phyloP scores from a whole-genome alignment of 1,140 invertebrate genomes.

The Myzus persicae region DNA sequence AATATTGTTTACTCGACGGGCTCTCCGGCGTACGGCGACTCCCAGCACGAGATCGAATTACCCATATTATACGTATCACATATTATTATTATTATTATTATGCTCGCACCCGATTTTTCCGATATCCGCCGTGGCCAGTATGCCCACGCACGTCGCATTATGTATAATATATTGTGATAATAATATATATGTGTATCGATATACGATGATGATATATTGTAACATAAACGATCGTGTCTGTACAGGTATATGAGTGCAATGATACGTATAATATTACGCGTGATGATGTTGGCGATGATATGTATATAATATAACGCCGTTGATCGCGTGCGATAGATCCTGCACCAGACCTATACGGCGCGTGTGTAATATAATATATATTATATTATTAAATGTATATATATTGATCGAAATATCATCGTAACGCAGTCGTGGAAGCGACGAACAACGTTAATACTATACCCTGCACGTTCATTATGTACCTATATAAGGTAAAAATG shows the following conservation, averaged over 20 bases:
- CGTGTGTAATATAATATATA: too few relatives aligned
- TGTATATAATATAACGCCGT: background rate
- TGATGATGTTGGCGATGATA: background rate
- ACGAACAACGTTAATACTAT: too few relatives aligned
- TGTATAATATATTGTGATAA: background rate
- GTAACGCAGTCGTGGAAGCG: too few relatives aligned
- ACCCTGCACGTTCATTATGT: too few relatives aligned
- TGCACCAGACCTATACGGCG: too few relatives aligned
- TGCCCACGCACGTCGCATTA: background rate
- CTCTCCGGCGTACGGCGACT: background rate
- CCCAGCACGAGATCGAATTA: constrained; percentile 9
- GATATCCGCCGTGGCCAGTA: background rate
- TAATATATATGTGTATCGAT: background rate
- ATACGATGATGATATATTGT: background rate
- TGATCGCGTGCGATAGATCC: background rate
- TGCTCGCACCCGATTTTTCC: background rate
- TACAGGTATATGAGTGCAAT: background rate
- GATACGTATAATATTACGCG: background rate
- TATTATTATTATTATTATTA: background rate
- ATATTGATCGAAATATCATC: too few relatives aligned
- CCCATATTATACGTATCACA: background rate
- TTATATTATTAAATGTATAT: too few relatives aligned
- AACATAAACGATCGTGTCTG: background rate
- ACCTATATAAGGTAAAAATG: background rate
- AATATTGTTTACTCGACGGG: background rate